Base-by-base conservation (phyloP, 1,140 invertebrate species). In the Ooceraea biroi region DNA sequence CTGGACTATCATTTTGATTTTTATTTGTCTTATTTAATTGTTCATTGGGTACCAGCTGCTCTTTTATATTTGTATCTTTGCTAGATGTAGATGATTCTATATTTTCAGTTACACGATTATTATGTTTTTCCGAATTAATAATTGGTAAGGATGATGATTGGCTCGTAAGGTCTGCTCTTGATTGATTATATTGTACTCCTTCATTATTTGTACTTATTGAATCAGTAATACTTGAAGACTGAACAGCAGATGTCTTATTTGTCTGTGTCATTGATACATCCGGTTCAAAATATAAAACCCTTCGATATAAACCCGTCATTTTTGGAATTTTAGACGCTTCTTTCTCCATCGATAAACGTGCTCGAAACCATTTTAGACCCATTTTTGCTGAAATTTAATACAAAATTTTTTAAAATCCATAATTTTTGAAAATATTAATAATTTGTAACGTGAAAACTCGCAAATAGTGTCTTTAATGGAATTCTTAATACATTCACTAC, bases 281-380 rank as follows among this genome's bases (percentile, higher is more conserved):
- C 22, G 65, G 27, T 44, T 80, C 76, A 14, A 3, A 57, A 8
- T 14, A 55, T 0, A 65, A 80, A 19, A 71, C 5, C 46, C n/a
- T 69, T 17, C 76, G 65, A 57, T 80, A 80, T 12, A 71, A 7
- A 0, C 65, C 76, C 3, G 41, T 46, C 76, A 71, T 27, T 71
- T 1, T 48, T 3, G 66, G 41, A 50, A 22, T 0, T 30, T 61
- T 73, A 0, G 73, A 46, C 17, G 30, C 57, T 61, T 44, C 36
- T 52, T 90, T 48, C n/a, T 88, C 55, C 27, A 91, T 60, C 0
- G 69, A 88, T 19, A 95, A 78, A 1, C 91, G 90, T 8, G 93
- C 93, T 69, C 94, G 92, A 84, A 95, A 95, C 84, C 93, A 92
- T 88, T 93, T 94, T 48, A 95, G 85, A 10, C 83, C 91, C 91